Conservation (phyloP, 1,140 invertebrate species). For the Oedothorax gibbosus region DNA sequence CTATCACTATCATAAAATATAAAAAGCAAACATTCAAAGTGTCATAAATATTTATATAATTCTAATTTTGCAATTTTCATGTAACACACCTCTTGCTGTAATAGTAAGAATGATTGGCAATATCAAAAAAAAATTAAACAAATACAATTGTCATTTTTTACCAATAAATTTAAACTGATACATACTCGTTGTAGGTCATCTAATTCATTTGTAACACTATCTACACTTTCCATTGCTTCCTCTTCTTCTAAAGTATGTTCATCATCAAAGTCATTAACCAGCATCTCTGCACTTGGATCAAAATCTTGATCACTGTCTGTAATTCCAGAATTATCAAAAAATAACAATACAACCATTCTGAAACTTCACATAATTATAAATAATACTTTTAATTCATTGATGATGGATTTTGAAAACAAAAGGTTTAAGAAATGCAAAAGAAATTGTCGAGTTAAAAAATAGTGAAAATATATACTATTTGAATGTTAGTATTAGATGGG, state of each 20-base stretch:
- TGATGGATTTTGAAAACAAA: not conserved
- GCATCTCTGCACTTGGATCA: slow-evolving; percentile 85
- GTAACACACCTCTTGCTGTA: no score
- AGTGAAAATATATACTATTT: no score
- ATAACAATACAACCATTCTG: not conserved
- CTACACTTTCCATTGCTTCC: slow-evolving; percentile 89
- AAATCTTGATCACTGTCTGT: slow-evolving; percentile 74
- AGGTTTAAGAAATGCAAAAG: no score
- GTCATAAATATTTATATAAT: not conserved
- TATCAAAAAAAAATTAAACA: not conserved
- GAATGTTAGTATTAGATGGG: no score
- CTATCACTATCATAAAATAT: no score
- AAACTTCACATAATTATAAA: not conserved
- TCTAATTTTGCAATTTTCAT: no score
- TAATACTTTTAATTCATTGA: not conserved
- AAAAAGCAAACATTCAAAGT: not conserved
- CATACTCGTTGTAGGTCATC: slow-evolving; percentile 86
- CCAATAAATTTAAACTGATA: not conserved
- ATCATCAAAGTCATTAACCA: slow-evolving; percentile 97
- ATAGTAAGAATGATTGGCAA: not conserved
- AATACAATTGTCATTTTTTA: not conserved
- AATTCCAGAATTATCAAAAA: slow-evolving; percentile 35
- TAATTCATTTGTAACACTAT: slow-evolving; percentile 84
- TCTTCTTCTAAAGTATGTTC: slow-evolving; percentile 95
- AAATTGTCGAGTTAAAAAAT: no score